Percentiles rank a stretch among this genome's conserved stretches.
Evolutionary conservation across 1,140 invertebrate species (phyloP).

Genomic region (Odontomachus brunneus): DNA sequence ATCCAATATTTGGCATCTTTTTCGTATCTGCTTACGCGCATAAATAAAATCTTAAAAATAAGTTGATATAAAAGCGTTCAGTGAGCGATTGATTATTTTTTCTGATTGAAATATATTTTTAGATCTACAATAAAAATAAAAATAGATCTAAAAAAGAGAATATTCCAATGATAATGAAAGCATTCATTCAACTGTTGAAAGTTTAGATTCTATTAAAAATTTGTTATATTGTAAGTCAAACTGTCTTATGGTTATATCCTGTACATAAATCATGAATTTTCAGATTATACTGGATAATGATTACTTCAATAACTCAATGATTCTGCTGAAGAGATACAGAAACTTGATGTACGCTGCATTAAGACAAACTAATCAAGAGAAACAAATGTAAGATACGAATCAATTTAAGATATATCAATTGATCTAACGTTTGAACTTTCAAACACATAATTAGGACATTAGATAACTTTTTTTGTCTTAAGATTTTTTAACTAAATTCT

Average conservation of each 20-base stretch:
- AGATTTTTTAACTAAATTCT: background rate
- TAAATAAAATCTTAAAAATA: background rate
- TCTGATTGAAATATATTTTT: too few species aligned
- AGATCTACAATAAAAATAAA: too few species aligned
- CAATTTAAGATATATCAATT: slow-evolving; percentile 1
- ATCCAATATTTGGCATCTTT: too few species aligned
- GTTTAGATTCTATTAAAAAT: background rate
- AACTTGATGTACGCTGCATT: slow-evolving; percentile 64
- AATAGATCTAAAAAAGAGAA: too few species aligned
- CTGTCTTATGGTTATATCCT: background rate
- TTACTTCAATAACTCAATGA: slow-evolving; percentile 72
- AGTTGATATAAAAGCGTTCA: background rate
- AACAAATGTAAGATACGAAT: slow-evolving; percentile 68
- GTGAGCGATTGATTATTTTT: too few species aligned
- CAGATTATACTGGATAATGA: slow-evolving; percentile 65
- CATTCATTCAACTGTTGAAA: too few species aligned
- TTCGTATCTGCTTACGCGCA: too few species aligned
- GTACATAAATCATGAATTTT: slow-evolving; percentile 35
- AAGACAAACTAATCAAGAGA: slow-evolving; percentile 44
- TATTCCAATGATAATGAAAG: too few species aligned
- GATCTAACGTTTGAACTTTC: background rate
- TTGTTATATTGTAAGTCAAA: background rate
- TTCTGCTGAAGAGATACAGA: slow-evolving; percentile 68
- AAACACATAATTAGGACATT: background rate
- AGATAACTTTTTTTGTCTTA: background rate